Percentiles rank a stretch among this genome's conserved stretches.
Evolutionary conservation across 2,888 invertebrate genomes (phyloP).

Genomic region (Elegia similella): DNA sequence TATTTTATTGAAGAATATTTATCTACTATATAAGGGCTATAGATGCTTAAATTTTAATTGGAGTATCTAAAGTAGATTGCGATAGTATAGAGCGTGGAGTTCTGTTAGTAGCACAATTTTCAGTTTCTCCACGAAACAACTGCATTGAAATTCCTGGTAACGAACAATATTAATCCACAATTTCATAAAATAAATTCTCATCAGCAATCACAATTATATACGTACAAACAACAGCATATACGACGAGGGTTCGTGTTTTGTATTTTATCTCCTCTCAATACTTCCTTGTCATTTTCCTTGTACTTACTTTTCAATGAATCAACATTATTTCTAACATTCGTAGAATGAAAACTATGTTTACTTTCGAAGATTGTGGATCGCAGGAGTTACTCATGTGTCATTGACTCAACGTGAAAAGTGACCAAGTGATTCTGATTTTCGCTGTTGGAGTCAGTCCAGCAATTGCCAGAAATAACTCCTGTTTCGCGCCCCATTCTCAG

Average conservation of each 20-base stretch:
- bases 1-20: no score
- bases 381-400: constrained; percentile 45
- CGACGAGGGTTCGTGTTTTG: neutral
- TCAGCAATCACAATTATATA: neutral
- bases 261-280: neutral
- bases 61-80: no score
- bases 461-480: constrained; percentile 69
- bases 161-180: no score
- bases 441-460: constrained; percentile 77
- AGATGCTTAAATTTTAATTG: no score
- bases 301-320: neutral
- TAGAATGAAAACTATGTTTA: constrained; percentile 8
- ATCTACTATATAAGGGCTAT: no score
- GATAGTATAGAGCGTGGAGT: no score
- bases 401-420: constrained; percentile 75
- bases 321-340: constrained; percentile 2
- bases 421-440: constrained; percentile 65
- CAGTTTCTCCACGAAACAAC: no score
- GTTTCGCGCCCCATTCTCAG: constrained; percentile 5
- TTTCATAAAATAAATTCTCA: no score
- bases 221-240: neutral
- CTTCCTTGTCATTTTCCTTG: neutral
- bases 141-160: no score
- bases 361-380: neutral
- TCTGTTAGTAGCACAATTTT: no score